Percentiles rank a stretch among this genome's conserved stretches.
Evolutionary conservation across 2,113 vertebrate genomes (phyloP).

Genomic region (Apus apus): DNA sequence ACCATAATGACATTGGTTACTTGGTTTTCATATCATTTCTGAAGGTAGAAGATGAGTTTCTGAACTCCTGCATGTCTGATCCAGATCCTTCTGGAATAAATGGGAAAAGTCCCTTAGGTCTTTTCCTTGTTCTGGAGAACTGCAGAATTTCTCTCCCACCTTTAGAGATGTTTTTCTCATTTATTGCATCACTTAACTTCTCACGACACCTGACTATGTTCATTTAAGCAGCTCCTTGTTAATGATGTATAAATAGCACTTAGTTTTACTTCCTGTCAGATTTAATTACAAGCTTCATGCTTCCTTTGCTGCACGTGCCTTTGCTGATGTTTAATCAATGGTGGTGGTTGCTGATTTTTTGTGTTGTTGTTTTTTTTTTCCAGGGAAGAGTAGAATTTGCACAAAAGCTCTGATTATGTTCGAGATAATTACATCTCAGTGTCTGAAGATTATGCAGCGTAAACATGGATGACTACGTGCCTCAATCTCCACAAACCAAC

Average conservation of each 20-base stretch:
- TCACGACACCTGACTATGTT: not conserved
- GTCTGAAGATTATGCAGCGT: not conserved
- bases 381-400: not conserved
- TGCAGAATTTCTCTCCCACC: not conserved
- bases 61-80: not conserved
- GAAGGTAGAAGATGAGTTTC: not conserved
- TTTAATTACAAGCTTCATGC: slow-evolving; percentile 27
- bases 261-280: slow-evolving; percentile 3
- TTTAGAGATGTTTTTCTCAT: not conserved
- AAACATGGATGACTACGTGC: rapidly evolving
- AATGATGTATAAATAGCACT: slow-evolving; percentile 3
- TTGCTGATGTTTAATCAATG: not conserved
- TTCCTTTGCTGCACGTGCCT: not conserved
- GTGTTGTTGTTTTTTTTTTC: not conserved
- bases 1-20: not conserved
- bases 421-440: not conserved
- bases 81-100: not conserved
- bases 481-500: rapidly evolving
- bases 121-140: not conserved
- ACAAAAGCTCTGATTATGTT: slow-evolving; percentile 9
- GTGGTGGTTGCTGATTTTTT: not conserved
- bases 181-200: not conserved
- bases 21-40: not conserved
- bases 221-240: not conserved
- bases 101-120: not conserved